These are phyloP conservation scores for Macroramphosus scolopax DNA, from an alignment of 2,797 vertebrate species.

Conservation along the genomic window DNA sequence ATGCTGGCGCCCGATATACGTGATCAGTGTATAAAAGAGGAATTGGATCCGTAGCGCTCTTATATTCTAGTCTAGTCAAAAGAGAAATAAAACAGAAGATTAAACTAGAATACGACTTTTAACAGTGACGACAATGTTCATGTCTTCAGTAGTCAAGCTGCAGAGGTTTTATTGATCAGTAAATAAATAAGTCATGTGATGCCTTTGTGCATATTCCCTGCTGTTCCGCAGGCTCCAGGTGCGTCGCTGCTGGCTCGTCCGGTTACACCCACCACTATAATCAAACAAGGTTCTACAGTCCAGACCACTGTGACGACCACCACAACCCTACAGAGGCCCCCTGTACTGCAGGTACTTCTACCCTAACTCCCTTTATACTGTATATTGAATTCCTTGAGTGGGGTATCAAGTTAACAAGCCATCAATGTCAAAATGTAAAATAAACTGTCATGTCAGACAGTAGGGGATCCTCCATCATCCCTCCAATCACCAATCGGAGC, in stretches of 20 bases:
- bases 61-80: too few species aligned
- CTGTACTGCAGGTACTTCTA: constrained; percentile 83
- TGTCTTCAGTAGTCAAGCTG: too few species aligned
- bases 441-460: too few species aligned
- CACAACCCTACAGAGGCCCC: constrained; percentile 85
- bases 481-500: too few species aligned
- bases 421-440: background rate
- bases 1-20: background rate
- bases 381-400: background rate
- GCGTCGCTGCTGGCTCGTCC: constrained; percentile 84
- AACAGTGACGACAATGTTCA: too few species aligned
- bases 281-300: constrained; percentile 86
- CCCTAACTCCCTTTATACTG: background rate
- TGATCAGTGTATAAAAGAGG: background rate
- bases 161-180: too few species aligned
- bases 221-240: constrained; percentile 80
- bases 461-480: too few species aligned
- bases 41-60: too few species aligned
- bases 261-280: constrained; percentile 87
- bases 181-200: too few species aligned
- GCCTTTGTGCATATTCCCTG: too few species aligned
- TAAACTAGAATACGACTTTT: too few species aligned
- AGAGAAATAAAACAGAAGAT: too few species aligned
- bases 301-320: constrained; percentile 84
- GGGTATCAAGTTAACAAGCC: background rate